A percentile compares a stretch with the other conserved stretches of the same genome.
phyloP scores from a whole-genome alignment of 2,113 vertebrate genomes.

The Nyctibius bracteatus region DNA sequence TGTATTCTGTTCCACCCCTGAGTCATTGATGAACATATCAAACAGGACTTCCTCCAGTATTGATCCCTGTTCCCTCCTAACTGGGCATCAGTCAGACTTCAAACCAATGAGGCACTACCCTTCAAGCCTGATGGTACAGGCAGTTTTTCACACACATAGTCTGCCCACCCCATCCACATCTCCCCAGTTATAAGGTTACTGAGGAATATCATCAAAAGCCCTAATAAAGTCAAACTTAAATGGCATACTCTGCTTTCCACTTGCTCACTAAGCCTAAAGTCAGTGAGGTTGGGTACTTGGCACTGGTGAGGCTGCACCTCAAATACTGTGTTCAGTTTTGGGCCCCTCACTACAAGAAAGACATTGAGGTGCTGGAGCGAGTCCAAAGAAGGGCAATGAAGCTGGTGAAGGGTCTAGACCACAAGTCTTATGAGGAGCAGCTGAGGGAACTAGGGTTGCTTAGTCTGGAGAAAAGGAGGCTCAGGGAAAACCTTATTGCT shows the following conservation, averaged over 20 bases:
- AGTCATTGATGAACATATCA: neutral
- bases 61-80: neutral
- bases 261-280: neutral
- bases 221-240: neutral
- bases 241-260: neutral
- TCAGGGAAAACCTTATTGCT: too few species aligned
- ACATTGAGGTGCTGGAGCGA: too few species aligned
- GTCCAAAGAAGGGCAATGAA: too few species aligned
- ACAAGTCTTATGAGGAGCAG: too few species aligned
- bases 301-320: too few species aligned
- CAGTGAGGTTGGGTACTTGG: neutral
- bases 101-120: neutral
- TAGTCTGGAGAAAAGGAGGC: too few species aligned
- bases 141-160: neutral
- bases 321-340: too few species aligned
- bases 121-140: neutral
- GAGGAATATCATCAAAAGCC: neutral
- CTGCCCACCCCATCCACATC: neutral
- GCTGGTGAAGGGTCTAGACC: too few species aligned
- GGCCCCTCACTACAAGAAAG: too few species aligned
- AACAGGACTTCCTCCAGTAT: neutral
- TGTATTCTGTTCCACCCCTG: neutral
- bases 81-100: neutral
- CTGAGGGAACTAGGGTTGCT: too few species aligned
- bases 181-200: neutral